phyloP scores from a whole-genome alignment of 2,113 vertebrate species.

The Muscicapa adusta region DNA sequence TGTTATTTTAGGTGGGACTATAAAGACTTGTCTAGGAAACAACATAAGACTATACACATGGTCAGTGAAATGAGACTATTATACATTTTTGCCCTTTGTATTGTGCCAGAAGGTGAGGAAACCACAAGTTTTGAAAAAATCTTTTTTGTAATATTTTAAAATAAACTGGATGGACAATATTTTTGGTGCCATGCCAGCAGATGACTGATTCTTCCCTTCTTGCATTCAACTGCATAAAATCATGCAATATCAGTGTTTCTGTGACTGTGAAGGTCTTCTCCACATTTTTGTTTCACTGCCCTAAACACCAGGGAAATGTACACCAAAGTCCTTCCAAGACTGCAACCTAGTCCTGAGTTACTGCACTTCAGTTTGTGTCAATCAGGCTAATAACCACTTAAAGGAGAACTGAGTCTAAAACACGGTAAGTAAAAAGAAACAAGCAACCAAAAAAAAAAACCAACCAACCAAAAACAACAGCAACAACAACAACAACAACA shows the following conservation, averaged over 20 bases:
- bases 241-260: neutral
- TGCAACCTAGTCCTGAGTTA: neutral
- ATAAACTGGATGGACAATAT: neutral
- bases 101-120: neutral
- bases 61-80: neutral
- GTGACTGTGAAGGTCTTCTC: neutral
- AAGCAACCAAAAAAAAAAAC: neutral
- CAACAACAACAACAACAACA: no score
- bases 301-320: neutral
- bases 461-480: neutral
- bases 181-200: neutral
- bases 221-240: neutral
- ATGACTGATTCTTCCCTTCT: neutral
- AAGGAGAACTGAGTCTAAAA: neutral
- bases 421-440: neutral
- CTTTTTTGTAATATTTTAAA: neutral
- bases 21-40: neutral
- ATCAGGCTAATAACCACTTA: neutral
- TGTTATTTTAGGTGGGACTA: neutral
- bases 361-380: neutral
- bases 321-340: neutral
- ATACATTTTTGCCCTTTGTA: neutral
- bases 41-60: neutral
- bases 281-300: neutral
- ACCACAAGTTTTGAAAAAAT: neutral